Evolutionary conservation across 2,888 invertebrate species (phyloP), one percentile per base, ranked within the genome.

Genomic region (Dusona sp.): DNA sequence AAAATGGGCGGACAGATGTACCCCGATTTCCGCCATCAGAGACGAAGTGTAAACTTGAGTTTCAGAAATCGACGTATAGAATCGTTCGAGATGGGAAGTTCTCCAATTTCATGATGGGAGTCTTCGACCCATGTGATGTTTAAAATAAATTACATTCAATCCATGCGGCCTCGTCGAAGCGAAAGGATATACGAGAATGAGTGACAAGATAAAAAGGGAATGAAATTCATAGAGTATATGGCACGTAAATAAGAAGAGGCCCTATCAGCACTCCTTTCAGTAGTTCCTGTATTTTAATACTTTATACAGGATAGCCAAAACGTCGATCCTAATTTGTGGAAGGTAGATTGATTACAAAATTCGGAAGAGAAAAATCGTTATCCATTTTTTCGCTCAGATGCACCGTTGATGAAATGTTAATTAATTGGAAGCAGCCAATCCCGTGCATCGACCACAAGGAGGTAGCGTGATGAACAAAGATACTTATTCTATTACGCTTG

Each of bases 1-100:
- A 83, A 83, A 45, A 33, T 85, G 83, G 85, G 85, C 79, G 85
- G 85, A 85, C 85, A 85, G 79, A 70, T 85, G 82, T 70, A 38
- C 11, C 38, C 79, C 82, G 64, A 82, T 22, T 25, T 68, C 11
- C 48, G 67, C 45, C 65, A 80, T 61, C 70, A 38, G 64, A 51
- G 16, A 70, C 61, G 64, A 54, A 80, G 68, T 61, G 11, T 61
- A 45, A 77, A 81, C 33, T 38, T 48, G n/a, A 72, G 45, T 64
- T 61, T 45, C 70, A 61, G 25, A 85, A 83, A 79, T 38, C 29
- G 64, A 74, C 54, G 54, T 36, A 48, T 22, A 67, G 48, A 36
- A 79, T 45, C n/a, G 45, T 75, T 51, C 29, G 75, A 25, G 45
- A 45, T 25, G 65, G 19, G 51, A 51, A 4, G 19, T 29, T 83